Percentiles rank a stretch among this genome's conserved stretches.
Conservation (phyloP, 2,888 invertebrate genomes). For the Barypeithes pellucidus region DNA sequence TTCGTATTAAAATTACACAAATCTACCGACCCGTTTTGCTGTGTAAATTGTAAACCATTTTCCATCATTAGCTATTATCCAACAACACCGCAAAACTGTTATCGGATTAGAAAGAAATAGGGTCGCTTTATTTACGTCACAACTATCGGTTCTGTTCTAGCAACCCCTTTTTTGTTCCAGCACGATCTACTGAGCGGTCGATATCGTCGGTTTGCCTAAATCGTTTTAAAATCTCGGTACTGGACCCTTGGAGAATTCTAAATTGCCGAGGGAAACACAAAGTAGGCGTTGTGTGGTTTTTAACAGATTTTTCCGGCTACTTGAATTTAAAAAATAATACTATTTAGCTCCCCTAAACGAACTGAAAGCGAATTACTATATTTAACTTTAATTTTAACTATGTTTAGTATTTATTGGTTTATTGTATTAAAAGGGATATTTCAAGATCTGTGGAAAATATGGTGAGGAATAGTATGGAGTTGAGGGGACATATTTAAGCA, state of each 20-base stretch:
- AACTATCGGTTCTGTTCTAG: background rate
- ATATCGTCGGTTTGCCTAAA: slow-evolving; percentile 11
- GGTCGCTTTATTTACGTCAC: slow-evolving; percentile 4
- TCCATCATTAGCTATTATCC: too few relatives aligned
- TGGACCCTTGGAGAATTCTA: slow-evolving; percentile 10
- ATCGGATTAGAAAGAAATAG: slow-evolving; percentile 1
- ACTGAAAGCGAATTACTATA: background rate
- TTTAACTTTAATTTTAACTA: background rate
- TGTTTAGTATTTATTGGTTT: too few relatives aligned
- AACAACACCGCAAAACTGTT: too few relatives aligned
- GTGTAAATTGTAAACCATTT: too few relatives aligned
- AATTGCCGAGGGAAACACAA: slow-evolving; percentile 10
- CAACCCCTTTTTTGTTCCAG: background rate
- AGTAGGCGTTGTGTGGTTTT: slow-evolving; percentile 11
- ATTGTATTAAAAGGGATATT: too few relatives aligned
- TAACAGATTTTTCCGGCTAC: slow-evolving; percentile 5
- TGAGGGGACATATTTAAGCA: too few relatives aligned
- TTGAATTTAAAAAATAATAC: background rate
- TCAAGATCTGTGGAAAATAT: too few relatives aligned
- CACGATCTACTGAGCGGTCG: slow-evolving; percentile 15
- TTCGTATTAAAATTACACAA: too few relatives aligned
- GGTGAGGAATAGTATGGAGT: too few relatives aligned
- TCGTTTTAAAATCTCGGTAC: slow-evolving; percentile 20
- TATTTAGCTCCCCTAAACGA: too few relatives aligned
- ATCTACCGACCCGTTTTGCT: too few relatives aligned